Base-by-base conservation (phyloP, 2,113 vertebrate genomes). In the Microcebus jonahi region DNA sequence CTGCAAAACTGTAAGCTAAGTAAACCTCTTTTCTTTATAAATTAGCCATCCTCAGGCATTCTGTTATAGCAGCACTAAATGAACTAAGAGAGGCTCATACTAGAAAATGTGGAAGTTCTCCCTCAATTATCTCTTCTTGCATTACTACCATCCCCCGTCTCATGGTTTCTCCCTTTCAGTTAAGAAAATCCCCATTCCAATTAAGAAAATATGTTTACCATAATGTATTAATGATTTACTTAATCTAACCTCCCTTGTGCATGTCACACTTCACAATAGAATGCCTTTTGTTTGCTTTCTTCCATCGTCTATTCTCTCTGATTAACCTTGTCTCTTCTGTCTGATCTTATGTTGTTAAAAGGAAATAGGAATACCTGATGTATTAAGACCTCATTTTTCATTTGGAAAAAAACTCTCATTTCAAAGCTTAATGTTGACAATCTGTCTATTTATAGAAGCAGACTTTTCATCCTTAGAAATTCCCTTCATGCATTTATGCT, bases 371-470 rank as follows among this genome's bases (percentile, higher is more conserved):
- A 93, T 80, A 34, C 0, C 50, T 50, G 25, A 29, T 8, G 75
- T 63, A 88, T 23, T 96, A 73, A 92, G 5, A 94, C 0, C 39
- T 79, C 90, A 57, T 50, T 94, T 95, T 59, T 94, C n/a, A 94
- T 50, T 29, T 20, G 34, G 29, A 36, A 25, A 39, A 39, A 42
- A 91, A 57, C 1, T 48, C 59, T 75, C 27, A 2, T 82, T 81
- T 59, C 73, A 93, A 67, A 2, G 14, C 3, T 90, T 39, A 76
- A 0, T 87, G 25, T 76, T 93, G 50, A 55, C n/a, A 86, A 90
- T 84, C 57, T 48, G 84, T 80, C 83, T 59, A 96, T 88, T 87
- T 88, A 50, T 48, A 93, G 83, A 97, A 86, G n/a, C 65, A 84
- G 7, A 88, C 84, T 45, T 84, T 92, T 76, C 20, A 67, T 92